phyloP scores from a whole-genome alignment of 2,888 invertebrate species.

The Drepana falcataria region DNA sequence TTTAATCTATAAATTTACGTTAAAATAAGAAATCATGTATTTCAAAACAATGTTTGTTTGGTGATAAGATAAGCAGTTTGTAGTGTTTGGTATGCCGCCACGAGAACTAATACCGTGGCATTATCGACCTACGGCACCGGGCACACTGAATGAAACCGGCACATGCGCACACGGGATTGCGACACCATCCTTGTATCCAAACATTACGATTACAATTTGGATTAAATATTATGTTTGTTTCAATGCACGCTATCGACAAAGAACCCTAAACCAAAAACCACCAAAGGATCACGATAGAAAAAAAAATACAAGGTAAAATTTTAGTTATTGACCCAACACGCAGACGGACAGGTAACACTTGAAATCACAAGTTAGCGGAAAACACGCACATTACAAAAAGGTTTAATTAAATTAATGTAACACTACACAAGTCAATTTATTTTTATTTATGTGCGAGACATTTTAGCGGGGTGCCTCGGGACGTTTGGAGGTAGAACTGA shows the following conservation, averaged over 20 bases:
- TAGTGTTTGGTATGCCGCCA: neutral
- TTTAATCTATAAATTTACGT: no score
- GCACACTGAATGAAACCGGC: slow-evolving; percentile 47
- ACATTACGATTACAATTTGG: slow-evolving; percentile 6
- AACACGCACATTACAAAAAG: slow-evolving; percentile 14
- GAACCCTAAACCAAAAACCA: neutral
- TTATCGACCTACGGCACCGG: slow-evolving; percentile 39
- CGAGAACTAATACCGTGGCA: slow-evolving; percentile 8
- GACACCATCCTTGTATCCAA: slow-evolving; percentile 13
- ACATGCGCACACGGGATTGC: slow-evolving; percentile 39
- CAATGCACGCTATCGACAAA: neutral
- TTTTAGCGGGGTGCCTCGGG: slow-evolving; percentile 38
- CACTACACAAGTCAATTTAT: neutral
- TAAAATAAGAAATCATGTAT: neutral
- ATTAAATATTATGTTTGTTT: neutral
- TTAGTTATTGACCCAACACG: neutral
- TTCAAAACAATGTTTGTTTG: neutral
- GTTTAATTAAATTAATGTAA: neutral
- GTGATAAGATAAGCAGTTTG: slow-evolving; percentile 13
- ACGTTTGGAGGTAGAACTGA: slow-evolving; percentile 46
- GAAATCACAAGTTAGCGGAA: neutral
- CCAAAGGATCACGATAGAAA: neutral
- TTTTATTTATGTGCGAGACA: neutral
- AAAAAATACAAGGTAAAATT: neutral
- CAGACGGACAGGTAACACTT: neutral